A percentile compares a stretch with the other conserved stretches of the same genome.
These are phyloP conservation scores for Chiloscyllium plagiosum DNA, from an alignment of 2,113 vertebrate genomes.

Conservation along the genomic window DNA sequence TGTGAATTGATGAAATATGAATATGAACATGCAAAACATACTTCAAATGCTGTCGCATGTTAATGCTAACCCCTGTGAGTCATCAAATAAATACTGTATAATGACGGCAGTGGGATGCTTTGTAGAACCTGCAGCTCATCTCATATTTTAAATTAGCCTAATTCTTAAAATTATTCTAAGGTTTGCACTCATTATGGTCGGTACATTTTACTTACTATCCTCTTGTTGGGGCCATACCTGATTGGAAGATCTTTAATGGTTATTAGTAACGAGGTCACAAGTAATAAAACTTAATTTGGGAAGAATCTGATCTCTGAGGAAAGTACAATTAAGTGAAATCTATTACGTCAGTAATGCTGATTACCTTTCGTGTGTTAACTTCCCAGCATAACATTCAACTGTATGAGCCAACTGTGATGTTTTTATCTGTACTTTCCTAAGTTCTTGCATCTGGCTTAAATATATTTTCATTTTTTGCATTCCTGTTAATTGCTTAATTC, in stretches of 20 bases:
- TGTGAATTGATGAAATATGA: no score
- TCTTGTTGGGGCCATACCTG: background rate
- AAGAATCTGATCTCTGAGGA: background rate
- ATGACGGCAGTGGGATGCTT: background rate
- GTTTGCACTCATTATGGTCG: background rate
- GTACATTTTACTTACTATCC: background rate
- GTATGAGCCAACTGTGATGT: background rate
- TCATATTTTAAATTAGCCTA: background rate
- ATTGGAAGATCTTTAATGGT: background rate
- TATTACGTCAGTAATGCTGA: background rate
- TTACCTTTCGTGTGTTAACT: background rate
- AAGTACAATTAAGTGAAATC: background rate
- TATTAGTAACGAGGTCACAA: background rate
- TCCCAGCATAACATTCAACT: background rate
- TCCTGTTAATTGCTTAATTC: background rate
- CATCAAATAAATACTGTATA: background rate
- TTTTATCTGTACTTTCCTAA: background rate
- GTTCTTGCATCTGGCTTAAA: background rate
- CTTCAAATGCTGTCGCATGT: background rate
- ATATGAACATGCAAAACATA: background rate
- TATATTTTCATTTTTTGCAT: background rate
- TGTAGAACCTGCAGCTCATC: background rate
- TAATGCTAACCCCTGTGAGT: background rate
- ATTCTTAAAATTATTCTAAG: background rate
- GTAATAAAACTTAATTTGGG: background rate